phyloP scores from a whole-genome alignment of 2,888 invertebrate genomes.

The Leptopilina drosophilae region DNA sequence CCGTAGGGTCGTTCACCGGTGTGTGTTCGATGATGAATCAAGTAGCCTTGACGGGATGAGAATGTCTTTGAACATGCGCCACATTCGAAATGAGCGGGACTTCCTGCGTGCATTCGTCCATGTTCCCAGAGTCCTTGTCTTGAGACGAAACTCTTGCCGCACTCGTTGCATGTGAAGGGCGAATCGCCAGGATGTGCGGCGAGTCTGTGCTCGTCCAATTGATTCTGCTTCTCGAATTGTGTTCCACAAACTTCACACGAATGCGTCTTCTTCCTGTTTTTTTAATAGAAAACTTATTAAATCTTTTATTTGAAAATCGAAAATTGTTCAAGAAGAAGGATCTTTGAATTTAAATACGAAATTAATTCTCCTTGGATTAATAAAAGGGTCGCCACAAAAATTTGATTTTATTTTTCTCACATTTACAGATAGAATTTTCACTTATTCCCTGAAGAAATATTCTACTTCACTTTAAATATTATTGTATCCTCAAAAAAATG shows the following conservation, averaged over 20 bases:
- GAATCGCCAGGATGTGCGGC: constrained; percentile 75
- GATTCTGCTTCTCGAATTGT: constrained; percentile 74
- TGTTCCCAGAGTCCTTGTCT: constrained; percentile 78
- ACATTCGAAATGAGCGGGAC: constrained; percentile 77
- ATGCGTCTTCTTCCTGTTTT: constrained; percentile 74
- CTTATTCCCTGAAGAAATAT: too few relatives aligned
- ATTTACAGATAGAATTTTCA: too few relatives aligned
- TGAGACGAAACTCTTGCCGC: constrained; percentile 77
- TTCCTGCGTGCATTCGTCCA: constrained; percentile 75
- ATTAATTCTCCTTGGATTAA: too few relatives aligned
- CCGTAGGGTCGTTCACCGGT: constrained; percentile 79
- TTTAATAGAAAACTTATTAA: too few relatives aligned
- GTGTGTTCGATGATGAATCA: constrained; percentile 79
- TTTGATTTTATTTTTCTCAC: too few relatives aligned
- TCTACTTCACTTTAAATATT: too few relatives aligned
- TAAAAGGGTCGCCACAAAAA: too few relatives aligned
- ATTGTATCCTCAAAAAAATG: too few relatives aligned
- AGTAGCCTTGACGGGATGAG: constrained; percentile 78
- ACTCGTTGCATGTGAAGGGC: constrained; percentile 76
- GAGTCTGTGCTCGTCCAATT: constrained; percentile 76
- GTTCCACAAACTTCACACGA: constrained; percentile 76
- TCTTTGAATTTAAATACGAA: too few relatives aligned
- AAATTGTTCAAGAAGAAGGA: too few relatives aligned
- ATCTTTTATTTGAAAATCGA: too few relatives aligned
- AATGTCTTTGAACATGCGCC: constrained; percentile 78